phyloP scores from a whole-genome alignment of 2,113 vertebrate genomes.

The Bubo bubo region DNA sequence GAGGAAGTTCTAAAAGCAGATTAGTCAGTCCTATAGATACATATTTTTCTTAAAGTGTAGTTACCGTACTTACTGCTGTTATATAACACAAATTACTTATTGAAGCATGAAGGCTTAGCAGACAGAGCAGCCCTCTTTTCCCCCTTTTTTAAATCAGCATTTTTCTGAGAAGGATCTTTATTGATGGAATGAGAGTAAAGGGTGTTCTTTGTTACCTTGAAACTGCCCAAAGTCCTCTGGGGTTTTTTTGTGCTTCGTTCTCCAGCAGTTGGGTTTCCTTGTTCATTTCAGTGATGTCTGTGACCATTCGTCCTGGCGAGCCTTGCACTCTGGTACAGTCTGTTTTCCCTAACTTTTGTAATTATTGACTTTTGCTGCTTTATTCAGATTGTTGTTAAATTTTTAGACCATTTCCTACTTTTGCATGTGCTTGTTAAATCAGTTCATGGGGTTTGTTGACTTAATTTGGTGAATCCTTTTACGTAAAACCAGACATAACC shows the following conservation, averaged over 20 bases:
- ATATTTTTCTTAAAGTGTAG: conserved; percentile 36
- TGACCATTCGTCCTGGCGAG: not conserved
- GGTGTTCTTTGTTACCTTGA: not conserved
- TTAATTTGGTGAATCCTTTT: not conserved
- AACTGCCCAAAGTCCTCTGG: not conserved
- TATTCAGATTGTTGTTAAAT: not conserved
- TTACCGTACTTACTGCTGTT: conserved; percentile 39
- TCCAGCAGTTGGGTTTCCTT: not conserved
- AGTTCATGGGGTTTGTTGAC: not conserved
- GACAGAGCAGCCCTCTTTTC: not conserved
- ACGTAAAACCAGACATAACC: fast-evolving
- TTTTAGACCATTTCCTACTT: not conserved
- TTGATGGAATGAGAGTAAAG: conserved; percentile 10
- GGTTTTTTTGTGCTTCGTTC: not conserved
- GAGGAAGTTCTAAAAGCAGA: conserved; percentile 1
- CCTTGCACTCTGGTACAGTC: not conserved
- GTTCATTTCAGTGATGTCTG: not conserved
- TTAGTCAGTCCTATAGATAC: not conserved
- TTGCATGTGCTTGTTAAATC: not conserved
- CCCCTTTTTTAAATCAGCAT: not conserved
- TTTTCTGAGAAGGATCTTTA: not conserved
- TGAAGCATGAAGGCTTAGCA: conserved; percentile 25
- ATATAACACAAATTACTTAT: conserved; percentile 51
- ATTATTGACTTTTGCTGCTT: not conserved
- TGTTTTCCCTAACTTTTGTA: not conserved